Evolutionary conservation across 2,113 vertebrate species (phyloP), one percentile per base, ranked within the genome.

Genomic region (Campylorhamphus procurvoides): DNA sequence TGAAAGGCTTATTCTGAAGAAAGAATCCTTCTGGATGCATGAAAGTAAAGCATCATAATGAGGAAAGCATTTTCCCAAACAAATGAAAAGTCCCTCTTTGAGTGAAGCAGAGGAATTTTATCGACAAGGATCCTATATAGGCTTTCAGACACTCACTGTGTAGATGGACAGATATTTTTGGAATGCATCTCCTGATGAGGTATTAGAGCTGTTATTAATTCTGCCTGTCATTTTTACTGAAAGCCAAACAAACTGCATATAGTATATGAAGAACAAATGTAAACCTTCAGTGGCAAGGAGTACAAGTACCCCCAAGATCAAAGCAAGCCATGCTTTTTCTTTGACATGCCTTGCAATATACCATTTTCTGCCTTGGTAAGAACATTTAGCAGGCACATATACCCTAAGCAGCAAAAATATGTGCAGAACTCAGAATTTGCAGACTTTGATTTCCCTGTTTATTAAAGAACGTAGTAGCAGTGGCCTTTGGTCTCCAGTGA

Each of bases 131-230:
- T 62, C 50, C 63, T 31, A 59, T 23, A n/a, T 6, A 69, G 58
- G 33, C 31, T 89, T 91, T 91, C 77, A 84, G 69, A 82, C n/a
- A 46, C 25, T 79, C 28, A 24, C 63, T 90, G 60, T 90, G 85
- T 31, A 87, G 85, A 84, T 50, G 63, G 74, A 79, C 25, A 84
- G 75, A 93, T 86, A 96, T 95, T 93, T 95, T 92, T 95, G 96
- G 94, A 96, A 97, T 96, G 96, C 76, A 63, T 94, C 73, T 78
- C 73, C 90, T 19, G 31, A 96, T 81, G 85, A 96, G 88, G 86
- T 89, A 94, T 81, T 40, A 90, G 64, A 68, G 25, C 44, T 84
- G 47, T 94, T 96, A 93, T 94, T 94, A 93, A 92, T 89, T 55
- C 76, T 92, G 72, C 55, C 90, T 89, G 83, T 93, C 96, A 94